Base-by-base conservation (phyloP, 2,888 invertebrate species). In the Julus scanicus region DNA sequence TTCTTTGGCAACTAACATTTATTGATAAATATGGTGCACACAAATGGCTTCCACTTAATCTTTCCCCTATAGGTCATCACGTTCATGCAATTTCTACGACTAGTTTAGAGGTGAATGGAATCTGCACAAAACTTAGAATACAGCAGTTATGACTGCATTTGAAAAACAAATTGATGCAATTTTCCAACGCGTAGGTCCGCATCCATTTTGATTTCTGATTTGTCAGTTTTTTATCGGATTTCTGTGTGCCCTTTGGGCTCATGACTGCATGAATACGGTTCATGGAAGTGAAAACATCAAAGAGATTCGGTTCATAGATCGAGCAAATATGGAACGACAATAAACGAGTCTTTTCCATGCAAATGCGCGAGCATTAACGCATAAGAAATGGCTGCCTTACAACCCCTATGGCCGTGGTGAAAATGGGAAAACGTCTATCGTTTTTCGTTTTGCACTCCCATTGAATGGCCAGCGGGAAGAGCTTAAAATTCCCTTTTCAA, bases 281-380 rank as follows among this genome's bases (percentile, higher is more conserved):
- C 29, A 8, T 71, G 8, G n/a, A 29, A 29, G 71, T 29, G 71
- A 20, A 29, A 71, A 71, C 29, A 71, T 9, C 20, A 71, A 71
- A 71, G 29, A 1, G 9, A 71, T 71, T 71, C 71, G 29, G 71
- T 71, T 71, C 29, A n/a, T 29, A 29, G 29, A 20, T 71, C 29
- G 71, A 29, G 71, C 71, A 71, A 71, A 71, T 71, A 71, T 29
- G 71, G 71, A n/a, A n/a, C 71, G 71, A 20, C 71, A 71, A 71
- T 71, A 71, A 71, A 71, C 71, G 71, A 6, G 71, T 71, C 71
- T 71, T 71, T 71, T 71, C 71, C 71, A 71, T 71, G 71, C 71
- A 71, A 71, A 71, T 71, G 71, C 71, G 29, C 71, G 11, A 71
- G 71, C 3, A 71, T 71, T 71, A 71, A n/a, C 9, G 71, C 71